Evolutionary conservation across 1,140 invertebrate species (phyloP), one percentile per base, ranked within the genome.

Genomic region (Zaprionus africanus): DNA sequence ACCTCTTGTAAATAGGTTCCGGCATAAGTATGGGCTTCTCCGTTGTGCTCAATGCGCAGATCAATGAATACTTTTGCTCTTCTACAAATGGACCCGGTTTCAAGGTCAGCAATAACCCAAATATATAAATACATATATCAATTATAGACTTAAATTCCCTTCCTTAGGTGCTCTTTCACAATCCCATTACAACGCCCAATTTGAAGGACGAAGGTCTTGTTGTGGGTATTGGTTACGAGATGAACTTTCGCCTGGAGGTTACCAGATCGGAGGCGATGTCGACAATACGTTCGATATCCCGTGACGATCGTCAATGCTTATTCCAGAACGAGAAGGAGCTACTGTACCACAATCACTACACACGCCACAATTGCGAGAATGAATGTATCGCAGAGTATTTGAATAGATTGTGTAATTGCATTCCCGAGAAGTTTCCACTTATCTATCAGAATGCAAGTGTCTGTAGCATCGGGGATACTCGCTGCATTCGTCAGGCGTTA

Each of bases 11-110:
- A 22, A 5, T 7, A 82, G 96, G 96, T 28, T 94, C 95, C 58
- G 96, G 96, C 17, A 94, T 94, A 12, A 94, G 94, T 76, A 94
- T 96, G 49, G 96, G 96, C 0, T 91, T 97, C 41, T 95, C 94
- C 7, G 81, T 97, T 12, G 93, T 96, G 1, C 82, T 97, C 6
- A 95, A 97, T 93, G 95, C 95, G 1, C 94, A 96, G 64, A 61
- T 95, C 0, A 93, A 94, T 9, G 95, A 97, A 77, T 97, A 97
- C 85, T 97, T 95, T 85, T 97, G 96, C 73, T 96, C 96, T 4
- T 96, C 96, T 0, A 96, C 96, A 0, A 95, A 95, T 76, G 96
- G 96, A 74, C 93, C 94, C n/a, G 96, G 96, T 5, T 97, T 97
- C 81, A 96, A 97, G 93, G 96, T 96, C 4, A 11, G 53, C 17